Conservation (phyloP, 2,888 invertebrate species). For the Campoplex capitator region DNA sequence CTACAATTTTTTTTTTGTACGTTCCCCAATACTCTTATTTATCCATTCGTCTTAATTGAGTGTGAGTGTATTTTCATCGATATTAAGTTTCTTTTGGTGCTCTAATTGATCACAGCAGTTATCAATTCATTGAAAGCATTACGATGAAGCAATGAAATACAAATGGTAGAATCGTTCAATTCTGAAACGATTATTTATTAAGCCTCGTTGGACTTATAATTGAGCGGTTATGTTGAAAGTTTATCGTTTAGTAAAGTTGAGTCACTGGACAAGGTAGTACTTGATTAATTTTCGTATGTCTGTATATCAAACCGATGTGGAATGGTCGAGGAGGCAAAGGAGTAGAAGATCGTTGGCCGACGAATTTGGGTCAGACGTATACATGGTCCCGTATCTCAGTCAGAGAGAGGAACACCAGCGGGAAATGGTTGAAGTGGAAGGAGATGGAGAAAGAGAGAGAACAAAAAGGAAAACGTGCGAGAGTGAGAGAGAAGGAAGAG, state of each 20-base stretch:
- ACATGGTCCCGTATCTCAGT: constrained; percentile 56
- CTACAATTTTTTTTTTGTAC: neutral
- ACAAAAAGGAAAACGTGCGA: constrained; percentile 28
- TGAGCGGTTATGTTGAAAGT: constrained; percentile 12
- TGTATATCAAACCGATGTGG: constrained; percentile 29
- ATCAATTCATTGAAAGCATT: neutral
- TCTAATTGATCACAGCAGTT: neutral
- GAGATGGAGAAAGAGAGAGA: constrained; percentile 20
- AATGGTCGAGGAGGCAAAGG: constrained; percentile 34
- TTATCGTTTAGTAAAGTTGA: constrained; percentile 42
- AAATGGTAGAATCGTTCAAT: neutral
- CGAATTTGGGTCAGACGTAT: constrained; percentile 66
- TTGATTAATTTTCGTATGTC: constrained; percentile 35
- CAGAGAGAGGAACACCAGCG: constrained; percentile 50
- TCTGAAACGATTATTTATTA: neutral
- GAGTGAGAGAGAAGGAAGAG: constrained; percentile 4
- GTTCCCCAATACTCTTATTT: neutral
- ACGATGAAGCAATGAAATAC: neutral
- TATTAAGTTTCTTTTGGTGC: neutral
- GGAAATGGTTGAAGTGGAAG: constrained; percentile 19
- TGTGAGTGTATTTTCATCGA: neutral
- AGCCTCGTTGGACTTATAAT: neutral
- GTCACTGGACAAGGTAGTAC: constrained; percentile 54
- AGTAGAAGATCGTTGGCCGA: constrained; percentile 61
- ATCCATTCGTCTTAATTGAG: neutral